Base-by-base conservation (phyloP, 2,888 invertebrate genomes). In the Pseudococcus jackbeardsleyi region DNA sequence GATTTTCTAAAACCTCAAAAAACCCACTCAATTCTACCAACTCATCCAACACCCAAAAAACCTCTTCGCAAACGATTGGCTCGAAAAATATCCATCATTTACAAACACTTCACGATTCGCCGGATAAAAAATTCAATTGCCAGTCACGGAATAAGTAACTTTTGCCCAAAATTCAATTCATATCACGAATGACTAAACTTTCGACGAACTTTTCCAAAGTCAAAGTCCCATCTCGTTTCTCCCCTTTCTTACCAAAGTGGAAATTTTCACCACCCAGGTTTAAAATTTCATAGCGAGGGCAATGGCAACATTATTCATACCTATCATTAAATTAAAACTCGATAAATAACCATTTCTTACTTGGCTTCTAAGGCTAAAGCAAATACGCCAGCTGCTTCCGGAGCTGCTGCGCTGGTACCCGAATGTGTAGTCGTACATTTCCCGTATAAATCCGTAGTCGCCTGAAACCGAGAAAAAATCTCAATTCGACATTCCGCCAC, bases 401-500 rank as follows among this genome's bases (percentile, higher is more conserved):
- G 99, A 9, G 99, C 99, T 0, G 99, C 99, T 0, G 99, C 99
- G 6, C 99, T 99, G 0, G 99, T 99, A 77, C 99, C 99, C 0
- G 99, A 99, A 92, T 99, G 99, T 0, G 98, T 98, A 48, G 98
- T 98, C 2, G 99, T 99, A 91, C 99, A 99, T 92, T 99, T 97
- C 8, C 99, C 99, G 92, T 99, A 99, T 90, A 99, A 93, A 92
- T 99, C 99, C 0, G 99, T 99, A 5, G 99, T 99, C 12, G 99
- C 99, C 95, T 95, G 91, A 77, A 91, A 90, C n/a, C 50, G 12
- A 84, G 39, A 64, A 72, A 54, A 64, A 72, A 26, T 15, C 72
- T 5, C 33, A 50, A 50, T 50, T 50, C 48, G 1, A 54, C 59
- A 50, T 12, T 50, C 15, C n/a, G 12, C 54, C 54, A n/a, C 54